Base-by-base conservation (phyloP, 1,140 invertebrate species). In the Druon quercuslanigerum region DNA sequence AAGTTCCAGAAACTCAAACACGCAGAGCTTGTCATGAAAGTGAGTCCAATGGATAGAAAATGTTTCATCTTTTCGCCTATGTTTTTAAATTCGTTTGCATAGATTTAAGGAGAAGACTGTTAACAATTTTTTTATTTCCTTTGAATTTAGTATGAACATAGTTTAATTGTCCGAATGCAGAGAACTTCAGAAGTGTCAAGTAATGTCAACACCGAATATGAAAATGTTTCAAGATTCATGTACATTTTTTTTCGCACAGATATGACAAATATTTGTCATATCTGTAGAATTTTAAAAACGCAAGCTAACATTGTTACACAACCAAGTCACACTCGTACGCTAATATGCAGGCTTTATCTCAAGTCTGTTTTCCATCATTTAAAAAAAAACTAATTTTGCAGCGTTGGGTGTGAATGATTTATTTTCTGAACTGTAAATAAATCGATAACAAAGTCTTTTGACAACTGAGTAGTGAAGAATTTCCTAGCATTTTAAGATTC, bases 361-460 rank as follows among this genome's bases (percentile, higher is more conserved):
- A 40, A 16, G n/a, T 66, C 14, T 66, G 60, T 66, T 66, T 66
- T 66, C 16, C 60, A 46, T 46, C 40, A 46, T 66, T 66, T 40
- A 40, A 66, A 20, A 66, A 66, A 66, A 66, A 66, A 66, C 60
- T 66, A 66, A 66, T 66, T 66, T 66, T 33, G 60, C 25, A 40
- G 14, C 33, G 13, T 14, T 66, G 60, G 20, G 25, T 66, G 60
- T 40, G 60, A 66, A 46, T 16, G 60, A 66, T 66, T 66, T 66
- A 66, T 66, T 66, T 66, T 40, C 33, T 25, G 16, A 66, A 40
- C 6, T 40, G 14, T 40, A 66, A 33, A 66, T 46, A 66, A 66
- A 40, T 66, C n/a, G 60, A 66, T 40, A 66, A 60, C 13, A 60
- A 60, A 13, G 20, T 33, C 57, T 66, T 33, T 33, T 66, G 57